A percentile compares a stretch with the other conserved stretches of the same genome.
Evolutionary conservation across 2,888 invertebrate species (phyloP).

Genomic region (Dynastes grantii): DNA sequence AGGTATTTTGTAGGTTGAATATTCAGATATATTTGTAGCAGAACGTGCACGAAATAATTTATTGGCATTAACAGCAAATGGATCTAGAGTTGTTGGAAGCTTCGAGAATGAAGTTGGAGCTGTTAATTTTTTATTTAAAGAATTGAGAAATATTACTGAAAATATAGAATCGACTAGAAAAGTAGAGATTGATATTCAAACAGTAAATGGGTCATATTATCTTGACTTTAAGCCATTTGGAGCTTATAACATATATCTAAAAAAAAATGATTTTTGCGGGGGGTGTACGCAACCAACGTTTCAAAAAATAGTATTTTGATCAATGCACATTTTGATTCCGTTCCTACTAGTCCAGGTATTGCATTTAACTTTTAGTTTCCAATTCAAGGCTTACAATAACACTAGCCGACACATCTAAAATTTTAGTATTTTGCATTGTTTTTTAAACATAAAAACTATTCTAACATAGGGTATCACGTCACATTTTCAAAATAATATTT

Average conservation of each 20-base stretch:
- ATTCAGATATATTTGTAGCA: conserved; percentile 54
- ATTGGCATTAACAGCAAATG: conserved; percentile 76
- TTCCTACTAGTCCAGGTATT: conserved; percentile 73
- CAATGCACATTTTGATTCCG: conserved; percentile 94
- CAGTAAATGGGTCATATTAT: conserved; percentile 81
- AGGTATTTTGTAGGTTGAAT: conserved; percentile 19
- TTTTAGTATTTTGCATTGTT: too few relatives aligned
- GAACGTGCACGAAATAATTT: conserved; percentile 78
- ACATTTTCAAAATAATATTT: too few relatives aligned
- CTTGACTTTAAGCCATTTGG: conserved; percentile 82
- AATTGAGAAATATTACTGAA: conserved; percentile 70
- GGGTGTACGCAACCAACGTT: conserved; percentile 66
- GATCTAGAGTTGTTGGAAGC: conserved; percentile 83
- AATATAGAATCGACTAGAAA: conserved; percentile 62
- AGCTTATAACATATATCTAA: conserved; percentile 88
- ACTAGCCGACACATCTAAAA: too few relatives aligned
- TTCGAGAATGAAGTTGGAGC: conserved; percentile 86
- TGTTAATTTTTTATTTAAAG: conserved; percentile 76
- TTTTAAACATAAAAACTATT: too few relatives aligned
- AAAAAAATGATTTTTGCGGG: too few relatives aligned
- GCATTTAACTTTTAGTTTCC: background rate
- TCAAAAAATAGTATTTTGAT: conserved; percentile 77
- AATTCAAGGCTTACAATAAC: background rate
- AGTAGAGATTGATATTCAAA: conserved; percentile 80
- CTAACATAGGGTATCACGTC: too few relatives aligned